A percentile compares a stretch with the other conserved stretches of the same genome.
These are phyloP conservation scores for Ranitomeya variabilis DNA, from an alignment of 2,113 vertebrate genomes.

Conservation along the genomic window DNA sequence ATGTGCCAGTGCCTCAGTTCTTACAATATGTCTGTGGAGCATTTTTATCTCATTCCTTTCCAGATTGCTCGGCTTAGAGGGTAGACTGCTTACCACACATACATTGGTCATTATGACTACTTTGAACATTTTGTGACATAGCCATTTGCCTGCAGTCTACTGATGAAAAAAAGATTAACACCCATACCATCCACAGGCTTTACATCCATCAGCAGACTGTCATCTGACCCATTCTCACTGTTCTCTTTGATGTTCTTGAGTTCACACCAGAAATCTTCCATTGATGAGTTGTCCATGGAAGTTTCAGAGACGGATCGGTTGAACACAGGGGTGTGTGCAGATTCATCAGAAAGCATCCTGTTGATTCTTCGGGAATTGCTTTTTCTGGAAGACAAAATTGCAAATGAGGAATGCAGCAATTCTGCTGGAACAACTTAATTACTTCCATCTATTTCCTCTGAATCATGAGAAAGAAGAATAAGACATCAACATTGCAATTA, in stretches of 20 bases:
- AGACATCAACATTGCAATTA: not conserved
- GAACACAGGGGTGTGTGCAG: constrained; percentile 68
- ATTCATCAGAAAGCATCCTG: constrained; percentile 82
- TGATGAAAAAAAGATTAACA: no score
- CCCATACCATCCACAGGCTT: constrained; percentile 77
- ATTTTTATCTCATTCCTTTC: no score
- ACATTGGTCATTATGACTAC: not conserved
- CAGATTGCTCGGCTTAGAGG: no score
- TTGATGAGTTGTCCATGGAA: constrained; percentile 78
- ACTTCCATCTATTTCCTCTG: not conserved
- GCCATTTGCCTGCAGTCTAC: no score
- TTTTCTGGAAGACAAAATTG: constrained; percentile 70
- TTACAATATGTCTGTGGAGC: no score
- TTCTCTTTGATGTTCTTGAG: constrained; percentile 80
- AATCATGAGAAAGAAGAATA: not conserved
- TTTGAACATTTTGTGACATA: no score
- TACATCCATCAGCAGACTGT: constrained; percentile 69
- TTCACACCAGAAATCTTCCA: constrained; percentile 89
- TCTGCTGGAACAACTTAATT: not conserved
- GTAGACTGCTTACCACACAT: not conserved
- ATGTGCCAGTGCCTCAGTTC: no score
- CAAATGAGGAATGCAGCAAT: not conserved
- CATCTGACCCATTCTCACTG: constrained; percentile 68
- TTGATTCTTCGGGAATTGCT: constrained; percentile 73
- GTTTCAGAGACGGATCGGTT: constrained; percentile 75